phyloP scores from a whole-genome alignment of 2,113 vertebrate genomes.

The Pimephales promelas region DNA sequence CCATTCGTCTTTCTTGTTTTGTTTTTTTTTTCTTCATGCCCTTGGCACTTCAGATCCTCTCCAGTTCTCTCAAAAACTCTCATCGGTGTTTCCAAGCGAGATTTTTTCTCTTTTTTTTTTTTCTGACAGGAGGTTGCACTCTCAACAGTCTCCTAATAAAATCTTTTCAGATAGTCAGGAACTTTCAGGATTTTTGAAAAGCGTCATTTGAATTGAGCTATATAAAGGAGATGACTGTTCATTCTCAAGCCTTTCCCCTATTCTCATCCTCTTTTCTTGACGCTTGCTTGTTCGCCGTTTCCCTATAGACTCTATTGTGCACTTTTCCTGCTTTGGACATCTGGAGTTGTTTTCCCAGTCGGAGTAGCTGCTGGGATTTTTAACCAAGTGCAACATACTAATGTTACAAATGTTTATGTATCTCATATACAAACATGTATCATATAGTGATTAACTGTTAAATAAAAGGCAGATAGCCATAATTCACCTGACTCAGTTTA shows the following conservation, averaged over 20 bases:
- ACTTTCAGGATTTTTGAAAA: constrained; percentile 42
- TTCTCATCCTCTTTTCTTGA: constrained; percentile 58
- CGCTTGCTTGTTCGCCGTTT: constrained; percentile 28
- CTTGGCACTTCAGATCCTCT: neutral
- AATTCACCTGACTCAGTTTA: neutral
- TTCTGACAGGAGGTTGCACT: neutral
- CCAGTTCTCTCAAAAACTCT: neutral
- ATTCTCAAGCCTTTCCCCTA: constrained; percentile 51
- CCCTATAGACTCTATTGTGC: constrained; percentile 56
- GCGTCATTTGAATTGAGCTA: constrained; percentile 23
- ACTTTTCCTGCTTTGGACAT: constrained; percentile 61
- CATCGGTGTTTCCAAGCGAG: neutral
- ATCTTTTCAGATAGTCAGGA: constrained; percentile 22
- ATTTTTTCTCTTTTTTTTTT: neutral
- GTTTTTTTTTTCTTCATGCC: constrained; percentile 10
- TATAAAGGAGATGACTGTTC: constrained; percentile 30
- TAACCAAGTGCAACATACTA: neutral
- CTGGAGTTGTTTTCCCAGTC: constrained; percentile 63
- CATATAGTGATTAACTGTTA: neutral
- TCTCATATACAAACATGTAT: neutral
- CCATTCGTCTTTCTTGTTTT: constrained; percentile 63
- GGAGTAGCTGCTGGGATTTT: constrained; percentile 55
- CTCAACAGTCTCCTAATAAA: constrained; percentile 27
- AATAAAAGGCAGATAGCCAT: neutral
- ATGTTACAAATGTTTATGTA: constrained; percentile 4